Percentiles rank a stretch among this genome's conserved stretches.
These are phyloP conservation scores for Gallirallus australis DNA, from an alignment of 2,797 vertebrate species.

Conservation along the genomic window DNA sequence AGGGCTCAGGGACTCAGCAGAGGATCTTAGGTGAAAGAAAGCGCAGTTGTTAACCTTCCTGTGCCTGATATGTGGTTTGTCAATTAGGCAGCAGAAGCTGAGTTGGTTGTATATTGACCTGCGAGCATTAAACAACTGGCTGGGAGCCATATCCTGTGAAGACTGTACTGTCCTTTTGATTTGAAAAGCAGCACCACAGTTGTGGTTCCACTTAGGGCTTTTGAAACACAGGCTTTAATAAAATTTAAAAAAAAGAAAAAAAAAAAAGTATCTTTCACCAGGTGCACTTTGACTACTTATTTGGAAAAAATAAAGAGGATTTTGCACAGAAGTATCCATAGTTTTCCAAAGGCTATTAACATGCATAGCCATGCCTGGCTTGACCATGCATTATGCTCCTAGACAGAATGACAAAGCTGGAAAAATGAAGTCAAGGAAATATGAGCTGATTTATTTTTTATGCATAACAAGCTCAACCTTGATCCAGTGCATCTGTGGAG, in stretches of 20 bases:
- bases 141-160: slow-evolving; percentile 74
- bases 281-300: slow-evolving; percentile 63
- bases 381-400: slow-evolving; percentile 44
- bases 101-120: slow-evolving; percentile 67
- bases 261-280: slow-evolving; percentile 71
- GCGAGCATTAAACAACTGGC: slow-evolving; percentile 76
- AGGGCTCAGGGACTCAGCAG: slow-evolving; percentile 50
- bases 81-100: slow-evolving; percentile 73
- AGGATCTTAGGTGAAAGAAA: slow-evolving; percentile 69
- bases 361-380: slow-evolving; percentile 48
- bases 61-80: slow-evolving; percentile 76
- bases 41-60: slow-evolving; percentile 65
- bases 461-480: slow-evolving; percentile 50
- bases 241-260: not conserved
- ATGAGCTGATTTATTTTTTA: slow-evolving; percentile 67
- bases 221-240: slow-evolving; percentile 53
- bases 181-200: slow-evolving; percentile 78
- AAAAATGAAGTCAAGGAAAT: slow-evolving; percentile 69
- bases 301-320: slow-evolving; percentile 31
- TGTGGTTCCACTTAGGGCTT: slow-evolving; percentile 71
- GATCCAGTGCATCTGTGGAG: slow-evolving; percentile 56
- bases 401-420: slow-evolving; percentile 72
- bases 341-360: slow-evolving; percentile 66
- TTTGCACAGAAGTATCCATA: slow-evolving; percentile 57
- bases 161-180: slow-evolving; percentile 73